These are phyloP conservation scores for Terebella lapidaria DNA, from an alignment of 2,888 invertebrate genomes.

Conservation along the genomic window DNA sequence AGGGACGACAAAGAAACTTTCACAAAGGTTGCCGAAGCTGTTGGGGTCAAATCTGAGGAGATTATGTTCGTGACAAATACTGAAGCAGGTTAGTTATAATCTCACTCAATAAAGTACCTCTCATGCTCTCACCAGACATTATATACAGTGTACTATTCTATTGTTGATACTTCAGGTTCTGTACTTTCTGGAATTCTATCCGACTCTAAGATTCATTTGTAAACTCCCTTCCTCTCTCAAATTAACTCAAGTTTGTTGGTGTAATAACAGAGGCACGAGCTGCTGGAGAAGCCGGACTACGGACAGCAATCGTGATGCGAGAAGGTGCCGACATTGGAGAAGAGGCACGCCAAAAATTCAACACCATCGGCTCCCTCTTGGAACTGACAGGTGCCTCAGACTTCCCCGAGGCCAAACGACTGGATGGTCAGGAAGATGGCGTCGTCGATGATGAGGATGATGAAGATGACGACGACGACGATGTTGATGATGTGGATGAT, in stretches of 20 bases:
- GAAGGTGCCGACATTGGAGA: slow-evolving; percentile 70
- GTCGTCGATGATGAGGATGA: slow-evolving; percentile 9
- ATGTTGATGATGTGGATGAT: slow-evolving; percentile 9
- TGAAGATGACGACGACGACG: slow-evolving; percentile 11
- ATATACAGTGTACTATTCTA: too few species aligned
- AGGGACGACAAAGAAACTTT: slow-evolving; percentile 79
- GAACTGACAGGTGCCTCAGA: slow-evolving; percentile 26
- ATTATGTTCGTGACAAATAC: slow-evolving; percentile 84
- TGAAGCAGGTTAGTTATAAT: slow-evolving; percentile 66
- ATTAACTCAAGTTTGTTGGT: too few species aligned
- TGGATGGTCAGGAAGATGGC: slow-evolving; percentile 4
- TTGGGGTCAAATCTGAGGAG: slow-evolving; percentile 64
- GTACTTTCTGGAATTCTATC: too few species aligned
- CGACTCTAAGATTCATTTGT: too few species aligned
- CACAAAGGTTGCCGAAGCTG: slow-evolving; percentile 66
- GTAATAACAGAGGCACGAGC: slow-evolving; percentile 79
- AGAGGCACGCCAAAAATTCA: slow-evolving; percentile 53
- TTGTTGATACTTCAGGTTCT: too few species aligned
- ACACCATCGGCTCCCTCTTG: slow-evolving; percentile 39
- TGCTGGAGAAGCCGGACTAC: slow-evolving; percentile 70
- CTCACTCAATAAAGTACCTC: too few species aligned
- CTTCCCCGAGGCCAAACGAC: background rate
- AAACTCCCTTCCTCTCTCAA: too few species aligned
- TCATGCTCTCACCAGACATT: too few species aligned
- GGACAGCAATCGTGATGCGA: slow-evolving; percentile 67